Conservation (phyloP, 2,113 vertebrate genomes). For the western clawed frog (Xenopus tropicalis) region DNA sequence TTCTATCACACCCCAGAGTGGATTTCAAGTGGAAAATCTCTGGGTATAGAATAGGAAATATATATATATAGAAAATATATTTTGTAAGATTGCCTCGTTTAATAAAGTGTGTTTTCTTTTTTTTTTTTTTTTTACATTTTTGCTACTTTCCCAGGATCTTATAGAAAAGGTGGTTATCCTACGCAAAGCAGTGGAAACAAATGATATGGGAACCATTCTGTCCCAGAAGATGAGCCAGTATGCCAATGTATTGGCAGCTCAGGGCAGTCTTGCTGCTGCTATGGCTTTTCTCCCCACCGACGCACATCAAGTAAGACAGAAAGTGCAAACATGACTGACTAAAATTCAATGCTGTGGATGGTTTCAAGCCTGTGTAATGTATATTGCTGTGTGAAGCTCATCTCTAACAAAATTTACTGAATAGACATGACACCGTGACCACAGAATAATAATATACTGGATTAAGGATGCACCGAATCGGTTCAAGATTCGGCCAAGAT, state of each 20-base stretch:
- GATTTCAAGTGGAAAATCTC: no score
- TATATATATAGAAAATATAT: no score
- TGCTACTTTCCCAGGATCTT: conserved; percentile 70
- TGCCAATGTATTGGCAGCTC: conserved; percentile 84
- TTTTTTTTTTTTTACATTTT: no score
- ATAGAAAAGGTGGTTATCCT: conserved; percentile 94
- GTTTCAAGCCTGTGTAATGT: not conserved
- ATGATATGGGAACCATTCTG: conserved; percentile 71
- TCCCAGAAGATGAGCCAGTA: conserved; percentile 93
- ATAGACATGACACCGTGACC: no score
- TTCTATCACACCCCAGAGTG: no score
- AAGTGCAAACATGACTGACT: not conserved
- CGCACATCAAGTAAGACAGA: conserved; percentile 72
- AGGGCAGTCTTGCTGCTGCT: conserved; percentile 87
- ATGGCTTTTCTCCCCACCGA: conserved; percentile 84
- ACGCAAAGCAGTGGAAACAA: conserved; percentile 69
- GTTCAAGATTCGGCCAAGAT: no score
- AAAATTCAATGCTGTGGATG: not conserved
- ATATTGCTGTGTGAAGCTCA: not conserved
- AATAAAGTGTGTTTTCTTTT: no score
- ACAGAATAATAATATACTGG: no score
- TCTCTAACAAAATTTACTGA: no score
- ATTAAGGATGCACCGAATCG: no score
- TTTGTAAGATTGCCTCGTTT: no score
- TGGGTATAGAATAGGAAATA: no score